phyloP scores from a whole-genome alignment of 2,113 vertebrate species.

The Chionomys nivalis region DNA sequence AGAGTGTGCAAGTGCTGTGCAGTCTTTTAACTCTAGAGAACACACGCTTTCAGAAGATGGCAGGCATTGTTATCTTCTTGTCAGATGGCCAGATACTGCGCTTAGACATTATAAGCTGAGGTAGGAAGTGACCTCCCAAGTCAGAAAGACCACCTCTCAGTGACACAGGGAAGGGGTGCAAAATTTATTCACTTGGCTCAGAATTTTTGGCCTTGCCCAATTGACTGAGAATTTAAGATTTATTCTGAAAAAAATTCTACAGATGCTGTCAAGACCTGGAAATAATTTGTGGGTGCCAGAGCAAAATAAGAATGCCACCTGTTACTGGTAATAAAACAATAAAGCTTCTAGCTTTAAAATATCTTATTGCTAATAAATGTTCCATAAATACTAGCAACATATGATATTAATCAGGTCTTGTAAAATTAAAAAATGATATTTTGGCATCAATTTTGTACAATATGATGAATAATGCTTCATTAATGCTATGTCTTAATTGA shows the following conservation, averaged over 20 bases:
- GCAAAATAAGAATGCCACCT: neutral
- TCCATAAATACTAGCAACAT: neutral
- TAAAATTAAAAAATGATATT: neutral
- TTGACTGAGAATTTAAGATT: conserved; percentile 3
- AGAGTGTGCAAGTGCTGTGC: accelerated
- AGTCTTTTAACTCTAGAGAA: neutral
- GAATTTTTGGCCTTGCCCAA: neutral
- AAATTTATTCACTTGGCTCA: neutral
- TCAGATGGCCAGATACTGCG: neutral
- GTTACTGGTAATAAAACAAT: neutral
- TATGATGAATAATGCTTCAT: neutral
- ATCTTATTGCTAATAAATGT: neutral
- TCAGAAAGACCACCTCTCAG: neutral
- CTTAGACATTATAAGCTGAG: neutral
- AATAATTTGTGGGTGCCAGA: neutral
- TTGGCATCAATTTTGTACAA: neutral
- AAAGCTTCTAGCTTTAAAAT: neutral
- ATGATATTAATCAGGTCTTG: neutral
- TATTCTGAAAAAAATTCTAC: neutral
- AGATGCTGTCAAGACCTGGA: neutral
- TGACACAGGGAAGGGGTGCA: neutral
- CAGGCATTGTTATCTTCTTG: neutral
- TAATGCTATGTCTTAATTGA: neutral
- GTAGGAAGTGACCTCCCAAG: neutral
- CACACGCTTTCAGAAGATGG: accelerated